A percentile compares a stretch with the other conserved stretches of the same genome.
phyloP scores from a whole-genome alignment of 1,140 invertebrate species.

The Procambarus clarkii region DNA sequence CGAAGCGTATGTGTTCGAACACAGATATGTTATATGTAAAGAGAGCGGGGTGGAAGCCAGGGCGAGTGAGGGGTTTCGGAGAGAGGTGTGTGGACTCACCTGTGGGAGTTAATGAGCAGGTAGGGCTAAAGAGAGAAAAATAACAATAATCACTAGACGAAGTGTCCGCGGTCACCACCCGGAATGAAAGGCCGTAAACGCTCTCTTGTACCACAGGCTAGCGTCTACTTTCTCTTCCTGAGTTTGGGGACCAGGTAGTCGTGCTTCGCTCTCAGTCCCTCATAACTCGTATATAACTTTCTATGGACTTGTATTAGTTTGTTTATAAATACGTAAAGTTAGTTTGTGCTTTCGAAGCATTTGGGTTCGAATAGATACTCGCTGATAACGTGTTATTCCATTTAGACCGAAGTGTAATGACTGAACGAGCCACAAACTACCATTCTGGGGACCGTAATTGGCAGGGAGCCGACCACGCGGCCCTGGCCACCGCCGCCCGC shows the following conservation, averaged over 20 bases:
- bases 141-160: constrained; percentile 64
- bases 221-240: no score
- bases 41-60: not conserved
- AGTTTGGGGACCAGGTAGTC: no score
- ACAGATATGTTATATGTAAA: no score
- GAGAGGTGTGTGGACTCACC: not conserved
- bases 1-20: no score
- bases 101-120: constrained; percentile 53
- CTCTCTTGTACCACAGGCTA: not conserved
- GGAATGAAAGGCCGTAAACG: constrained; percentile 22
- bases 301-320: no score
- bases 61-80: not conserved
- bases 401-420: no score
- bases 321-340: no score
- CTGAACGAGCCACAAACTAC: not conserved
- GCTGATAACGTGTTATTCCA: no score
- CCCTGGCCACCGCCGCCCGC: not conserved
- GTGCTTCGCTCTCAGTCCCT: no score
- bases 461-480: not conserved
- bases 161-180: constrained; percentile 28
- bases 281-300: no score
- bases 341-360: no score
- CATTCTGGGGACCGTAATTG: not conserved
- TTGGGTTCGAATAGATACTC: no score
- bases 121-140: constrained; percentile 54